phyloP scores from a whole-genome alignment of 1,140 invertebrate genomes.

The Penaeus chinensis region DNA sequence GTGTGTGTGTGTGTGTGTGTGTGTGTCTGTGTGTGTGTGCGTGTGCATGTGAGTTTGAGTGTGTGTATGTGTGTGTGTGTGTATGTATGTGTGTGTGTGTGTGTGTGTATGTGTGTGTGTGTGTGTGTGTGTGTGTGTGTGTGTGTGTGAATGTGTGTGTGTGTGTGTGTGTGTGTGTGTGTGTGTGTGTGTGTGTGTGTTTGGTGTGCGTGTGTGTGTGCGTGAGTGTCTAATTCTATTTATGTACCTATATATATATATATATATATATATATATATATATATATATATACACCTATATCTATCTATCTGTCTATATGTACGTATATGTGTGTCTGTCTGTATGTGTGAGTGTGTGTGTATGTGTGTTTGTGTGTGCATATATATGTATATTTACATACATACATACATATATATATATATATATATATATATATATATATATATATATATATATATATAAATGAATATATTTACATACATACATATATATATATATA shows the following conservation, averaged over 20 bases:
- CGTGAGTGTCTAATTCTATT: background rate
- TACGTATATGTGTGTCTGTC: background rate
- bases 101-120: slow-evolving; percentile 13
- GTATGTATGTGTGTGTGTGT: slow-evolving; percentile 22
- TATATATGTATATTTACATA: slow-evolving; percentile 17
- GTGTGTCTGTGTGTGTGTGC: background rate
- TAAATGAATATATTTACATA: background rate
- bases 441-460: slow-evolving; percentile 5
- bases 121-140: slow-evolving; percentile 25
- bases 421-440: slow-evolving; percentile 19
- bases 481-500: background rate
- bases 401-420: slow-evolving; percentile 14
- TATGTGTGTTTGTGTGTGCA: background rate
- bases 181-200: background rate
- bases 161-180: background rate
- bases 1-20: slow-evolving; percentile 3
- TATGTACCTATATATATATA: background rate
- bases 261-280: slow-evolving; percentile 2
- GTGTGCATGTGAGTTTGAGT: background rate
- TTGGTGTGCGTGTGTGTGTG: background rate
- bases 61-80: slow-evolving; percentile 31
- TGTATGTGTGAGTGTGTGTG: background rate
- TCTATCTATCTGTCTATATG: background rate
- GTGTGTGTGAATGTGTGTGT: background rate
- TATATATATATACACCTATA: background rate